These are phyloP conservation scores for Daboia siamensis DNA, from an alignment of 2,113 vertebrate species.

Conservation along the genomic window DNA sequence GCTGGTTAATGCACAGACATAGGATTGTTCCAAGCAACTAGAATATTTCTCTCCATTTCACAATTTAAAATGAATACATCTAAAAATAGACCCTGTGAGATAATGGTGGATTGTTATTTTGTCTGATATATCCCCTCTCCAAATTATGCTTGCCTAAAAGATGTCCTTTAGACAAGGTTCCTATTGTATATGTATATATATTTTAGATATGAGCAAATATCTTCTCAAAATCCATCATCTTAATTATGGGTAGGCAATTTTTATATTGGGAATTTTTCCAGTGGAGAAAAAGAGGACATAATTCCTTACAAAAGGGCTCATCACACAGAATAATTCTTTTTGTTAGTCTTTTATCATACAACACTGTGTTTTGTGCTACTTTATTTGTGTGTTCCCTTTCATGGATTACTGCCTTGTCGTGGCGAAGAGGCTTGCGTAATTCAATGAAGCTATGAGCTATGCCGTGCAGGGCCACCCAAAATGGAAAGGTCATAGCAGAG, in stretches of 20 bases:
- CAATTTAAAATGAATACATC: background rate
- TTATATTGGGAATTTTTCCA: background rate
- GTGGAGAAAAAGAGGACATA: background rate
- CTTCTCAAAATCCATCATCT: background rate
- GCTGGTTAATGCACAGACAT: background rate
- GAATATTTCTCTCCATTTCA: background rate
- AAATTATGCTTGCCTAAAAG: background rate
- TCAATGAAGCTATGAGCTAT: no score
- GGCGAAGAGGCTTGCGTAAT: no score
- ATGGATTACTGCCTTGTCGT: no score
- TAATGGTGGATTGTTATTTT: background rate
- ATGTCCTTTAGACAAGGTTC: background rate
- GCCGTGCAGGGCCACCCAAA: no score
- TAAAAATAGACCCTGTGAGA: background rate
- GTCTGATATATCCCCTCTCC: background rate
- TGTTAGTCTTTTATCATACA: background rate
- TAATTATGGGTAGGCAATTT: background rate
- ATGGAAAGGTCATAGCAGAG: no score
- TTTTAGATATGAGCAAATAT: background rate
- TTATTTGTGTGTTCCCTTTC: background rate
- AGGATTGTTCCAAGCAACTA: background rate
- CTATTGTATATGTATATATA: background rate
- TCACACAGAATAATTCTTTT: background rate
- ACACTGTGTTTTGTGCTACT: background rate
- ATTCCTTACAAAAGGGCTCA: background rate